Base-by-base conservation (phyloP, 1,140 invertebrate species). In the Hylaeus anthracinus region DNA sequence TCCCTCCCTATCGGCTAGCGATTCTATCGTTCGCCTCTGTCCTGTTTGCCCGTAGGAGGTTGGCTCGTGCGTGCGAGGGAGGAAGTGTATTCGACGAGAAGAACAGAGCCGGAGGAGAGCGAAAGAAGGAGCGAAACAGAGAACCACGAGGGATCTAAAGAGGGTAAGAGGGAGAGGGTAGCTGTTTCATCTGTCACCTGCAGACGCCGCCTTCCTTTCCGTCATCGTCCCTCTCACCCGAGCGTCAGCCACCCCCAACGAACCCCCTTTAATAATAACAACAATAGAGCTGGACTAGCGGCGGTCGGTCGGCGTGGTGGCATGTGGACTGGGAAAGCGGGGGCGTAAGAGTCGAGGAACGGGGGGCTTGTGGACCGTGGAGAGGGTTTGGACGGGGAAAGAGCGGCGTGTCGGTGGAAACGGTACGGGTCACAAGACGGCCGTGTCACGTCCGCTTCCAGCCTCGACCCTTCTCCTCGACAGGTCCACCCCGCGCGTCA, bases 141-240 rank as follows among this genome's bases (percentile, higher is more conserved):
- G 83, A 82, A 86, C 81, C 45, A 79, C 84, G 86, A 70, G 84
- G 82, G 79, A 70, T 86, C 80, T 82, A 79, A 84, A 85, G 75
- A 67, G 76, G 73, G 84, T 81, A 81, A 64, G 87, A 87, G 84
- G 67, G 88, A 89, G 90, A 88, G 80, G 88, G 86, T 88, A 87
- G 90, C 90, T 90, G 91, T 92, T 92, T 92, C 91, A 93, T 93
- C 91, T 92, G 92, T 92, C 92, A 93, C 92, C 91, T 93, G 92
- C 92, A 93, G 92, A 93, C 92, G 92, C 92, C 91, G 92, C 91
- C 92, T 93, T 93, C 90, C 92, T 93, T 93, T 93, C 91, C 92
- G 92, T 93, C 92, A 93, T 92, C 92, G 87, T 91, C 88, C 88
- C 90, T 89, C 91, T 90, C 87, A 78, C 82, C 81, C 86, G 78